Conservation (phyloP, 2,113 vertebrate species). For the Psammodynastes pulverulentus region DNA sequence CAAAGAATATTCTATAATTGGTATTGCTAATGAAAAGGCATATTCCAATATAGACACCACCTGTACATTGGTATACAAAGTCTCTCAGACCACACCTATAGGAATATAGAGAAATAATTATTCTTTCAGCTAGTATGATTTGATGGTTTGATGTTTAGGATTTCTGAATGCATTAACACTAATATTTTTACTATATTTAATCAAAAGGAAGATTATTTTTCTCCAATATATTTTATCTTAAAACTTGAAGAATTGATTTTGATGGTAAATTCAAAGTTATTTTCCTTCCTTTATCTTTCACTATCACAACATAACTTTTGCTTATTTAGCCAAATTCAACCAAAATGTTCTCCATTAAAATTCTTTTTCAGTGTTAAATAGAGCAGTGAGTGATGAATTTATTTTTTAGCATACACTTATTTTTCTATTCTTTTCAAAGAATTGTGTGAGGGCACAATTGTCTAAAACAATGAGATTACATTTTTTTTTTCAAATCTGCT, state of each 20-base stretch:
- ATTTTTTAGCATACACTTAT: neutral
- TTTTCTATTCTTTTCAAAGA: neutral
- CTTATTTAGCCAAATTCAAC: neutral
- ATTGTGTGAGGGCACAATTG: neutral
- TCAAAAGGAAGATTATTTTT: neutral
- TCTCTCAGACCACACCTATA: neutral
- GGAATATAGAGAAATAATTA: neutral
- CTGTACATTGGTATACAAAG: neutral
- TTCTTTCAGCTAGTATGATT: neutral
- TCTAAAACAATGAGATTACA: neutral
- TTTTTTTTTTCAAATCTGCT: neutral
- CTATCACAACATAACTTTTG: neutral
- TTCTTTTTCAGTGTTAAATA: neutral
- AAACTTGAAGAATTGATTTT: neutral
- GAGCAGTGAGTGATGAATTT: neutral
- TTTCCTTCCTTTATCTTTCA: neutral
- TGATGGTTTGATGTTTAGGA: neutral
- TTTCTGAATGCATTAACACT: conserved; percentile 3
- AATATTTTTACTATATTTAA: neutral
- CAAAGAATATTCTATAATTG: neutral
- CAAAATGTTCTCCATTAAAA: neutral
- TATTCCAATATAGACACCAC: neutral
- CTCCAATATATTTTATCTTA: neutral
- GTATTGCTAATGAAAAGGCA: neutral
- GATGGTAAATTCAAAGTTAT: neutral